phyloP scores from a whole-genome alignment of 2,113 vertebrate genomes.

The Illadopsis cleaveri region DNA sequence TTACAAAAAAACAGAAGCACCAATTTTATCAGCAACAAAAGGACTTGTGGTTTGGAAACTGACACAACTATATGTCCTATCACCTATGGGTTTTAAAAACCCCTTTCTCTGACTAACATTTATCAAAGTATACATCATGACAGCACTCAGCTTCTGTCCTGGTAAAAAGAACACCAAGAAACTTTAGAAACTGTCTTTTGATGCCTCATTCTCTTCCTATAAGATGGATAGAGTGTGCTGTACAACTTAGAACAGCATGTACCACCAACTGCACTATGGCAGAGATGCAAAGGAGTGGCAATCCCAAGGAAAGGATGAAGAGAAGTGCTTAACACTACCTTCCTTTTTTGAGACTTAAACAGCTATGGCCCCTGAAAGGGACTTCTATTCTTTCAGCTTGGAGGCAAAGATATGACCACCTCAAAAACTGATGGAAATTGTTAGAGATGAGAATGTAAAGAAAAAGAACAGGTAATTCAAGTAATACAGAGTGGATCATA shows the following conservation, averaged over 20 bases:
- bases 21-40: neutral
- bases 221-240: rapidly evolving
- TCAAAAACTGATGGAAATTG: neutral
- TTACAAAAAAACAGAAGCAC: neutral
- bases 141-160: neutral
- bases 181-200: neutral
- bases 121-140: neutral
- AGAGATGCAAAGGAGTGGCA: neutral
- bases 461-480: neutral
- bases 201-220: neutral
- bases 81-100: neutral
- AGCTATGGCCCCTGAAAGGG: neutral
- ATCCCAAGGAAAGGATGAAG: neutral
- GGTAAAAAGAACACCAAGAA: neutral
- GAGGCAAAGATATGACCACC: rapidly evolving
- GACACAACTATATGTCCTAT: neutral
- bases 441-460: neutral
- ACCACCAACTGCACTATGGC: rapidly evolving
- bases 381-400: neutral
- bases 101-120: neutral
- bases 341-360: neutral
- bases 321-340: neutral
- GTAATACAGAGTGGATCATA: neutral
- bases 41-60: neutral
- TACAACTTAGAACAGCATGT: neutral